phyloP scores from a whole-genome alignment of 2,888 invertebrate genomes.

The Chrysolina oricalcia region DNA sequence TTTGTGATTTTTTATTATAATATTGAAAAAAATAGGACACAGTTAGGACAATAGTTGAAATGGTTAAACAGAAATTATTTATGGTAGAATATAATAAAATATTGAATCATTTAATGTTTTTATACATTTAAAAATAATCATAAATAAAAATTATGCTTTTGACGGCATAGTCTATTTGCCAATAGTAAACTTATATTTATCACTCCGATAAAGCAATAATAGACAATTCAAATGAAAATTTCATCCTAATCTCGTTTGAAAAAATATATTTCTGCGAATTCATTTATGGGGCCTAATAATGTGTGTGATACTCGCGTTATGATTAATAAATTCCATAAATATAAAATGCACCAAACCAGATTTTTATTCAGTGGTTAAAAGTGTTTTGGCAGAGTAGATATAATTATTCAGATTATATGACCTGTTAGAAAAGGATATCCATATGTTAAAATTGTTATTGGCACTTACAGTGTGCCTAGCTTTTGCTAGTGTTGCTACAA shows the following conservation, averaged over 20 bases:
- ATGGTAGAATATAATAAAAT: too few relatives aligned
- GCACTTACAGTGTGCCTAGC: background rate
- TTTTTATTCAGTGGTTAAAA: background rate
- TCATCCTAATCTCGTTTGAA: background rate
- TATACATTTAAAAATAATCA: too few relatives aligned
- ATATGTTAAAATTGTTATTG: background rate
- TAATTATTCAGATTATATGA: background rate
- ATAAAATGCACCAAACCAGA: background rate
- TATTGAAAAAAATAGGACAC: too few relatives aligned
- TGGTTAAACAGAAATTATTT: too few relatives aligned
- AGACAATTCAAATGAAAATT: background rate
- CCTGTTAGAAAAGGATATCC: background rate
- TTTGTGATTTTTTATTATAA: too few relatives aligned
- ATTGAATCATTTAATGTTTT: too few relatives aligned
- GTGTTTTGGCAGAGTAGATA: constrained; percentile 5
- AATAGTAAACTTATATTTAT: background rate
- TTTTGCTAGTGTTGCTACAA: background rate
- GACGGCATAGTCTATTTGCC: too few relatives aligned
- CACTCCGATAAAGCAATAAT: background rate
- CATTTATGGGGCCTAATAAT: background rate
- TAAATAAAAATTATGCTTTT: too few relatives aligned
- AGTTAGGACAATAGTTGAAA: too few relatives aligned
- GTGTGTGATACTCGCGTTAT: background rate
- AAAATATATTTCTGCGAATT: background rate
- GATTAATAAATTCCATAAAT: background rate